Percentiles rank a stretch among this genome's conserved stretches.
These are phyloP conservation scores for Hemaris fuciformis DNA, from an alignment of 2,888 invertebrate species.

Conservation along the genomic window DNA sequence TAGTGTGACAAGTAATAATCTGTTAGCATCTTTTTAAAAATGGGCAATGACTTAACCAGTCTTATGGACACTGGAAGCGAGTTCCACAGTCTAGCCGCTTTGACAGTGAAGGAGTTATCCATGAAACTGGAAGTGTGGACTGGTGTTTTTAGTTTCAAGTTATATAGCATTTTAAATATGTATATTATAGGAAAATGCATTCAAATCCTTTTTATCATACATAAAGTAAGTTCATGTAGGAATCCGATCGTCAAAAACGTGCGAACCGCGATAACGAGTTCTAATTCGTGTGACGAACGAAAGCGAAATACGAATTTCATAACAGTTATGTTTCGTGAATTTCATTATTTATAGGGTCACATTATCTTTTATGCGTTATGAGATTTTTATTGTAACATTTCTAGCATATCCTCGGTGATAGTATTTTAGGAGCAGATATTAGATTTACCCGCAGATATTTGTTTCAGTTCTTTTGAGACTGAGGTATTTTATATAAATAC, in stretches of 20 bases:
- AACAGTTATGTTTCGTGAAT: conserved; percentile 46
- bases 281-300: conserved; percentile 14
- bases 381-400: background rate
- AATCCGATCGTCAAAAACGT: background rate
- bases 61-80: too few species aligned
- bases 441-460: background rate
- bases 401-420: too few species aligned
- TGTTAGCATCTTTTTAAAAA: too few species aligned
- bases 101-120: too few species aligned
- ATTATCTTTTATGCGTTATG: conserved; percentile 12
- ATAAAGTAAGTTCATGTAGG: background rate
- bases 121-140: too few species aligned
- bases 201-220: background rate
- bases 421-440: background rate
- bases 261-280: background rate
- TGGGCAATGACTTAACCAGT: too few species aligned
- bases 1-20: too few species aligned
- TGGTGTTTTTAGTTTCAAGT: too few species aligned
- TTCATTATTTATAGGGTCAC: conserved; percentile 39
- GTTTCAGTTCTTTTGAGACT: background rate
- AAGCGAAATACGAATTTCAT: conserved; percentile 34
- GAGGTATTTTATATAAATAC: background rate
- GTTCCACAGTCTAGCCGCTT: too few species aligned
- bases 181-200: background rate
- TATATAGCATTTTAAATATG: background rate